These are phyloP conservation scores for Zaprionus taronus DNA, from an alignment of 1,140 invertebrate genomes.

Conservation along the genomic window DNA sequence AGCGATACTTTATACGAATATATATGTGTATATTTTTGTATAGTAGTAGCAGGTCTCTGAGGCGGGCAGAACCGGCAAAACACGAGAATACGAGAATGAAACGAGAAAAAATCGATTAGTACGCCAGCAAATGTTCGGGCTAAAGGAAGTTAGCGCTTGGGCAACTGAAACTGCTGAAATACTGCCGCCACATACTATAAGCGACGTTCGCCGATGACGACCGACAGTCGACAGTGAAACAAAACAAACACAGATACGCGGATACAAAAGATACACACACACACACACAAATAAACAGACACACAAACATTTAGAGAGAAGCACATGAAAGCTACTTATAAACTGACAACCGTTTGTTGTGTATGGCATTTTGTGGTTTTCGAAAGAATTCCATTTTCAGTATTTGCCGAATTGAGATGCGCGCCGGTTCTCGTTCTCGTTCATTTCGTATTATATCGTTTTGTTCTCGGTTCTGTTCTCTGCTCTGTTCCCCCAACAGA, in stretches of 20 bases:
- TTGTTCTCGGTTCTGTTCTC: slow-evolving; percentile 4
- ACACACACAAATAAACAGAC: slow-evolving; percentile 32
- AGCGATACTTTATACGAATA: slow-evolving; percentile 3
- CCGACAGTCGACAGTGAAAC: slow-evolving; percentile 46
- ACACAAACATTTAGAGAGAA: slow-evolving; percentile 21
- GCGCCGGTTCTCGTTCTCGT: slow-evolving; percentile 64
- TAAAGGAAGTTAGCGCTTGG: slow-evolving; percentile 50
- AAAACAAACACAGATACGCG: slow-evolving; percentile 33
- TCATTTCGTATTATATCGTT: slow-evolving; percentile 8
- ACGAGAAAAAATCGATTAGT: slow-evolving; percentile 71
- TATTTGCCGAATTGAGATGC: slow-evolving; percentile 84
- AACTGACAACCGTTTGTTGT: slow-evolving; percentile 70
- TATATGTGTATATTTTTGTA: slow-evolving; percentile 2
- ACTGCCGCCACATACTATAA: slow-evolving; percentile 29
- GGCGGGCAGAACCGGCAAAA: slow-evolving; percentile 10
- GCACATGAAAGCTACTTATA: slow-evolving; percentile 66
- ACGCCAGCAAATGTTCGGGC: slow-evolving; percentile 42
- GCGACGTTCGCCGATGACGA: slow-evolving; percentile 41
- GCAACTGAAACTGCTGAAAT: slow-evolving; percentile 41
- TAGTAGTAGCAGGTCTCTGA: slow-evolving; percentile 12
- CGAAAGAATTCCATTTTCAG: slow-evolving; percentile 83
- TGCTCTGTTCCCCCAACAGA: neutral
- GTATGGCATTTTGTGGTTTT: slow-evolving; percentile 73
- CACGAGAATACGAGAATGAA: slow-evolving; percentile 9
- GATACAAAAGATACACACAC: slow-evolving; percentile 24